Percentiles rank a stretch among this genome's conserved stretches.
Conservation (phyloP, 2,797 vertebrate species). For the Helostoma temminkii region DNA sequence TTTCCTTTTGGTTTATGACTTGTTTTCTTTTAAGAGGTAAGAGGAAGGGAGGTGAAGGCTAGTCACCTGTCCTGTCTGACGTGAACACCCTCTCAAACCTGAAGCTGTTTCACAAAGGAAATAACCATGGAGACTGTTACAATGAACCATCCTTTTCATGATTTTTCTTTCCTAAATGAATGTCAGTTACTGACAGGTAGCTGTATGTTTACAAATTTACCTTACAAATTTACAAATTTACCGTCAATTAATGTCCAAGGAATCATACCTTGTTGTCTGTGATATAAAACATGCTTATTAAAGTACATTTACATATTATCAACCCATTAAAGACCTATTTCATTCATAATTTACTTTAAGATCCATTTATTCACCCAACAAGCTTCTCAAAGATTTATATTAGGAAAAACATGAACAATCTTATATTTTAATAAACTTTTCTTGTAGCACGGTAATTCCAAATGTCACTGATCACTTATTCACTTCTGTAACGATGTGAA, state of each 20-base stretch:
- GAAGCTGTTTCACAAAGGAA: conserved; percentile 30
- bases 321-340: not conserved
- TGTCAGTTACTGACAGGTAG: not conserved
- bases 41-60: conserved; percentile 54
- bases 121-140: conserved; percentile 7
- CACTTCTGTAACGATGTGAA: not conserved
- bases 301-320: not conserved
- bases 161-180: conserved; percentile 15
- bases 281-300: not conserved
- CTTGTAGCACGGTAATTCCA: not conserved
- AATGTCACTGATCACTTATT: not conserved
- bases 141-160: conserved; percentile 10
- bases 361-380: not conserved
- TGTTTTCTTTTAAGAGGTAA: conserved; percentile 63
- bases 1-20: conserved; percentile 55
- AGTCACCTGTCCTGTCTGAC: conserved; percentile 64
- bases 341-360: not conserved
- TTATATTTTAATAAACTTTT: not conserved
- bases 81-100: conserved; percentile 31
- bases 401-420: not conserved
- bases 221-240: not conserved
- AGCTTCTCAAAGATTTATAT: not conserved
- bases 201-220: not conserved
- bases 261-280: not conserved
- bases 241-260: not conserved